Evolutionary conservation across 2,888 invertebrate species (phyloP), one percentile per base, ranked within the genome.

Genomic region (Ceriagrion tenellum): DNA sequence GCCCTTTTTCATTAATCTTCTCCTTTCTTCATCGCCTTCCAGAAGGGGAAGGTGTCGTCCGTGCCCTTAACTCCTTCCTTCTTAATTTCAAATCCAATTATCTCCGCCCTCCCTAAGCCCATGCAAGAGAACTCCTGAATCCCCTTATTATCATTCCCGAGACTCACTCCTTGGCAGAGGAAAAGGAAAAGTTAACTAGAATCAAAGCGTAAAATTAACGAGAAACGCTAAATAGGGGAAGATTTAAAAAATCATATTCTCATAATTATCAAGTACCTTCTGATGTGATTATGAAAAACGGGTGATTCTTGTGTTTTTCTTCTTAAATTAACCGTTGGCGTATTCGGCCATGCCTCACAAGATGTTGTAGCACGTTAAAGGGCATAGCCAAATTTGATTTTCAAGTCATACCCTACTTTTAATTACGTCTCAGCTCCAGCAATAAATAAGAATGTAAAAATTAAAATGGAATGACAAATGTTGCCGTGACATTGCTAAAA

Each of bases 61-160:
- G 8, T 20, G 20, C 40, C 47, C 89, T 55, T 26, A 55, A 20
- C 40, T n/a, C 89, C 89, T 81, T 35, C 89, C 89, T 55, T 89
- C 55, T 89, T 89, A 89, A 89, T 89, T 89, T 55, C 89, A 89
- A 55, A 89, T 89, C 89, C 89, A 89, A 89, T 89, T 89, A 89
- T n/a, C 89, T 89, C 89, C 89, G 18, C 47, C 55, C 89, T n/a
- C 18, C 16, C 35, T 35, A 81, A 35, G 35, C 81, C 35, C 81
- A 35, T 26, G 35, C 89, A 55, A n/a, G 55, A 26, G 55, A 23
- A 4, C 26, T 55, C 47, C 20, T 89, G 20, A 18, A 55, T 47
- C 26, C 89, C 55, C 55, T 55, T 30, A 40, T 35, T 55, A 20
- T 55, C 55, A 89, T 89, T 89, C 89, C 89, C 55, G 23, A 89